Percentiles rank a stretch among this genome's conserved stretches.
Evolutionary conservation across 2,113 vertebrate genomes (phyloP).

Genomic region (Myiagra hebetior): DNA sequence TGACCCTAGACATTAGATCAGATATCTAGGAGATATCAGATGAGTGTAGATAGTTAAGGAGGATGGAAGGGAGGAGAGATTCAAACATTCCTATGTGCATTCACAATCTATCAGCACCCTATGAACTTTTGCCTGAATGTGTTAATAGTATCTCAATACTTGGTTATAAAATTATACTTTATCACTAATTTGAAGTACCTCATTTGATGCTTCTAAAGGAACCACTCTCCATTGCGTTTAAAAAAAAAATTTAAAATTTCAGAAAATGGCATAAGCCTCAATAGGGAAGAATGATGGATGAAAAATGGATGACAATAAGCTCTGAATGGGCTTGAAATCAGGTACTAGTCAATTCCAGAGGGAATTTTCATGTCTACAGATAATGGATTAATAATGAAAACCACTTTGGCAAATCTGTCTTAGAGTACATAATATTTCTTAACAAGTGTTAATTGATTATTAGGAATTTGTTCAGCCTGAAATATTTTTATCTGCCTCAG

Average conservation of each 20-base stretch:
- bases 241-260: background rate
- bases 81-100: background rate
- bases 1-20: background rate
- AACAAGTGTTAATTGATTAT: background rate
- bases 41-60: background rate
- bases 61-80: background rate
- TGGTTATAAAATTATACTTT: background rate
- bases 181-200: background rate
- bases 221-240: background rate
- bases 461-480: background rate
- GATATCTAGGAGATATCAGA: background rate
- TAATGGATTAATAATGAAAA: background rate
- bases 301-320: background rate
- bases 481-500: background rate
- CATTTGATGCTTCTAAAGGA: background rate
- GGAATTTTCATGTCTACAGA: background rate
- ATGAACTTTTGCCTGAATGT: background rate
- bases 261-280: background rate
- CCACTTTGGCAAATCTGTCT: background rate
- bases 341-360: background rate
- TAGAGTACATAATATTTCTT: background rate
- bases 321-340: background rate
- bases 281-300: background rate
- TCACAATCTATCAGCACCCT: background rate
- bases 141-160: background rate